Evolutionary conservation across 2,113 vertebrate species (phyloP).

Genomic region (Manacus vitellinus): DNA sequence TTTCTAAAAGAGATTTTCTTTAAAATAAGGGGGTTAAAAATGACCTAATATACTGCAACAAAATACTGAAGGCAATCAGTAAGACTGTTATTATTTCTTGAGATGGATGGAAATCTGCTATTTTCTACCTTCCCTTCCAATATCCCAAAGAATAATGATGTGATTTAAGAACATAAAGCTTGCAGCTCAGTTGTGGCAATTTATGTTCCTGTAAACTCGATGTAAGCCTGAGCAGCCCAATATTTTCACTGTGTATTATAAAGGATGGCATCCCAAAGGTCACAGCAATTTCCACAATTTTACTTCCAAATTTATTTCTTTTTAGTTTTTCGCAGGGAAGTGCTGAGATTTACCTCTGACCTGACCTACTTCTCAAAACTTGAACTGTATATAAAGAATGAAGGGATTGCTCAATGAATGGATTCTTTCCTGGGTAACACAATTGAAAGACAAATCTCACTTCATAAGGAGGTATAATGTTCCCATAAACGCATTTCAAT

Average conservation of each 20-base stretch:
- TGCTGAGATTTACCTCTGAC: constrained; percentile 20
- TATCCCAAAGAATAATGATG: constrained; percentile 56
- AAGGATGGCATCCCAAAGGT: constrained; percentile 31
- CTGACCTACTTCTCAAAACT: not conserved
- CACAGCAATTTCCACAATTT: constrained; percentile 13
- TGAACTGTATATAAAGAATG: not conserved
- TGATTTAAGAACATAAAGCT: constrained; percentile 64
- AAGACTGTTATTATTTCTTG: constrained; percentile 41
- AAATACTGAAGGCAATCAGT: constrained; percentile 28
- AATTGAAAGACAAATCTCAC: not conserved
- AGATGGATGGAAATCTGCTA: constrained; percentile 50
- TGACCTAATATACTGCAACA: not conserved
- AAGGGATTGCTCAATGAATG: not conserved
- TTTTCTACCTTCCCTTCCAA: constrained; percentile 48
- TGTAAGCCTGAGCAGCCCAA: not conserved
- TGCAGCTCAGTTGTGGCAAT: constrained; percentile 47
- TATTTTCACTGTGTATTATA: constrained; percentile 6
- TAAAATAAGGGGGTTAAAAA: constrained; percentile 18
- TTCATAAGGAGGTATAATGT: not conserved
- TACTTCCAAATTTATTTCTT: constrained; percentile 23
- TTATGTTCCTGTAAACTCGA: constrained; percentile 52
- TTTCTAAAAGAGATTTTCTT: constrained; percentile 29
- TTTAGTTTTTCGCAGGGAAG: not conserved
- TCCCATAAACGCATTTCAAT: not conserved
- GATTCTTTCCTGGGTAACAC: not conserved